Evolutionary conservation across 2,113 vertebrate genomes (phyloP).

Genomic region (Lichenostomus cassidix): DNA sequence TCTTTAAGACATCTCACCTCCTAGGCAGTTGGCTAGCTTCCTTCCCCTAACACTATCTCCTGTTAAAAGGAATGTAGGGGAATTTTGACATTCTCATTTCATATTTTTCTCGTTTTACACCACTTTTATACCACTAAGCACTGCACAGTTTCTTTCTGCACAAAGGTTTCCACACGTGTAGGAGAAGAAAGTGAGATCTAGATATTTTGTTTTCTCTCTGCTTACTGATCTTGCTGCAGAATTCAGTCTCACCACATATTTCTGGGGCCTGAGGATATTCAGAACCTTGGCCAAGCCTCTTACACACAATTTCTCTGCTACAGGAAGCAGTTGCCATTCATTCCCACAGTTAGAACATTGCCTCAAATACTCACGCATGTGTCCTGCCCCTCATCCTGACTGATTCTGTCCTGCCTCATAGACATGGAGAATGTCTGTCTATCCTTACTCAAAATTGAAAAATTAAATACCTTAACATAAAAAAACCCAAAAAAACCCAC

Average conservation of each 20-base stretch:
- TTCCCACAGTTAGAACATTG: background rate
- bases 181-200: background rate
- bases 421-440: background rate
- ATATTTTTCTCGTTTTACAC: background rate
- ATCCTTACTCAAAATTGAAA: background rate
- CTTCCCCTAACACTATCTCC: background rate
- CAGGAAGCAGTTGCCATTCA: background rate
- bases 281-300: background rate
- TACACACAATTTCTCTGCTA: background rate
- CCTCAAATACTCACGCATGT: accelerated
- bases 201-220: background rate
- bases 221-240: background rate
- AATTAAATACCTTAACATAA: background rate
- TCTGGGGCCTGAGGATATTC: background rate
- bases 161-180: background rate
- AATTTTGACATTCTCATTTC: background rate
- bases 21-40: background rate
- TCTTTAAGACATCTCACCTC: background rate
- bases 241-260: background rate
- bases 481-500: background rate
- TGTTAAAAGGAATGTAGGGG: background rate
- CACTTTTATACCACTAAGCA: background rate
- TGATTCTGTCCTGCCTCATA: background rate
- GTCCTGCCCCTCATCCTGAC: background rate
- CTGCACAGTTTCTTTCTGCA: background rate